Evolutionary conservation across 2,797 vertebrate species (phyloP).

Genomic region (Oreortyx pictus): DNA sequence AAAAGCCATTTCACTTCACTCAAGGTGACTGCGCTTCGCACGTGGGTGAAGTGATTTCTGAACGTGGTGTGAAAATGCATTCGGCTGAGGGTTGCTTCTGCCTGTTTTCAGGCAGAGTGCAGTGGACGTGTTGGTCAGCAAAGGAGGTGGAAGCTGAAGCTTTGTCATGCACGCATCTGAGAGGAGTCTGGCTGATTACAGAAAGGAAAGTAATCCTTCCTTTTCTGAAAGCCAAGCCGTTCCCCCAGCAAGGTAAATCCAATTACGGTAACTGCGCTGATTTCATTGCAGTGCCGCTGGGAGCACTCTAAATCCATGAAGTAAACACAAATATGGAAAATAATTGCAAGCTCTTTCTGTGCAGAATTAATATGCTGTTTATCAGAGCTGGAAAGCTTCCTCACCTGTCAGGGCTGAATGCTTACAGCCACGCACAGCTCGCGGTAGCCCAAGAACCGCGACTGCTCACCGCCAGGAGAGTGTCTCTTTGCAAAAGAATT

Average conservation of each 20-base stretch:
- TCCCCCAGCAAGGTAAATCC: conserved; percentile 29
- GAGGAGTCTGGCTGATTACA: conserved; percentile 1
- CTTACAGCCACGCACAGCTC: neutral
- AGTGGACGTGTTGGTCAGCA: neutral
- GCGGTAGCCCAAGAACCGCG: neutral
- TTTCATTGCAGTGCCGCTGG: conserved; percentile 46
- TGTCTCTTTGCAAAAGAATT: neutral
- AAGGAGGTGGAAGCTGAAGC: neutral
- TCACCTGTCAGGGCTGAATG: neutral
- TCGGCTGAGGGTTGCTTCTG: neutral
- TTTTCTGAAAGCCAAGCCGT: conserved; percentile 44
- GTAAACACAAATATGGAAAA: conserved; percentile 37
- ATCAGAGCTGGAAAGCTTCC: neutral
- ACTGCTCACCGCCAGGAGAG: neutral
- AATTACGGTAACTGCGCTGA: conserved; percentile 16
- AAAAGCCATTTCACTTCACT: neutral
- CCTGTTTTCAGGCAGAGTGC: neutral
- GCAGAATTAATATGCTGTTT: neutral
- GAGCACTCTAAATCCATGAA: conserved; percentile 52
- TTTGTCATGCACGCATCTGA: neutral
- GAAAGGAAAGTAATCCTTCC: conserved; percentile 30
- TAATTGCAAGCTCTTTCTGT: neutral
- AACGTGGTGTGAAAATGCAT: neutral
- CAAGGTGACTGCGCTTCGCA: neutral
- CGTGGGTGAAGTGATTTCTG: conserved; percentile 16